phyloP scores from a whole-genome alignment of 2,113 vertebrate species.

The Microcebus tavaratra region DNA sequence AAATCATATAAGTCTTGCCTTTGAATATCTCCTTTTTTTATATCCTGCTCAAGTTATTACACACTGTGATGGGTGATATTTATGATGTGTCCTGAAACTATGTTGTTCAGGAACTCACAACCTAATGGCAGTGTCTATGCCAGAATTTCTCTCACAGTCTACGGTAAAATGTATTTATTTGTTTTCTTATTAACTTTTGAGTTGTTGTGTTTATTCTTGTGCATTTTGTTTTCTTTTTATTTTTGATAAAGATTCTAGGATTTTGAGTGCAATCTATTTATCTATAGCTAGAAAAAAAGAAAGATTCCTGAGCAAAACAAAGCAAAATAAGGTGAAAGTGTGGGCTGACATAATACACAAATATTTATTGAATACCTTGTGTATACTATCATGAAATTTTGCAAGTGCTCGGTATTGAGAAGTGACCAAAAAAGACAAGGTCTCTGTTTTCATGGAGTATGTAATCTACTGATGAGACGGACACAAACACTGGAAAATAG shows the following conservation, averaged over 20 bases:
- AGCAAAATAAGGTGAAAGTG: not conserved
- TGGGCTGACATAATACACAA: not conserved
- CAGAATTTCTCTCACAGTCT: not conserved
- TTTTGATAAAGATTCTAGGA: not conserved
- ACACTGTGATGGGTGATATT: not conserved
- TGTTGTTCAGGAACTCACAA: slow-evolving; percentile 12
- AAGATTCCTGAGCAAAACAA: not conserved
- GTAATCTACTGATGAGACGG: not conserved
- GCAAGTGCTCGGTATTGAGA: not conserved
- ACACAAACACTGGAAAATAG: not conserved
- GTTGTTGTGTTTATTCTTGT: not conserved
- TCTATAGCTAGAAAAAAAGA: not conserved
- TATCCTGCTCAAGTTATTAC: not conserved
- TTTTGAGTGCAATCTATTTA: not conserved
- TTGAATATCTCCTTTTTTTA: not conserved
- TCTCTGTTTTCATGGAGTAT: not conserved
- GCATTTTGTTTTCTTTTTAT: not conserved
- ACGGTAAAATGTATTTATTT: not conserved
- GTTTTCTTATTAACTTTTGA: not conserved
- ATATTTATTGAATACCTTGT: not conserved
- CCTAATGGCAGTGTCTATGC: not conserved
- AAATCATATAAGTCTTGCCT: not conserved
- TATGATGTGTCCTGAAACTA: not conserved
- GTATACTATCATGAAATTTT: not conserved
- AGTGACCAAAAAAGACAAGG: not conserved